These are phyloP conservation scores for Sus scrofa DNA, from an alignment of 2,113 vertebrate species.

Conservation along the genomic window T2T-Sscrofa CM000812.6:187399001-187399500, in stretches of 20 bases:
- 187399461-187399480: too few species aligned
- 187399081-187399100: too few species aligned
- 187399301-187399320: neutral
- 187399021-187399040: too few species aligned
- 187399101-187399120: too few species aligned
- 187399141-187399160: too few species aligned
- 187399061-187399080: too few species aligned
- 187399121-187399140: too few species aligned
- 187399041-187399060: too few species aligned
- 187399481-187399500: too few species aligned
- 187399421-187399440: neutral
- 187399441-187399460: slow-evolving; percentile 37
- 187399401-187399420: neutral
- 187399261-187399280: neutral
- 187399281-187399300: neutral
- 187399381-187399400: neutral
- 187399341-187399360: neutral
- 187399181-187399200: too few species aligned
- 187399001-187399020: too few species aligned
- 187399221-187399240: neutral
- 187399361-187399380: slow-evolving; percentile 1
- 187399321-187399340: neutral
- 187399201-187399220: slow-evolving; percentile 25
- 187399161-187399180: too few species aligned
- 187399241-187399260: neutral